Conservation (phyloP, 2,797 vertebrate species). For the Tauraco hartlaubi region DNA sequence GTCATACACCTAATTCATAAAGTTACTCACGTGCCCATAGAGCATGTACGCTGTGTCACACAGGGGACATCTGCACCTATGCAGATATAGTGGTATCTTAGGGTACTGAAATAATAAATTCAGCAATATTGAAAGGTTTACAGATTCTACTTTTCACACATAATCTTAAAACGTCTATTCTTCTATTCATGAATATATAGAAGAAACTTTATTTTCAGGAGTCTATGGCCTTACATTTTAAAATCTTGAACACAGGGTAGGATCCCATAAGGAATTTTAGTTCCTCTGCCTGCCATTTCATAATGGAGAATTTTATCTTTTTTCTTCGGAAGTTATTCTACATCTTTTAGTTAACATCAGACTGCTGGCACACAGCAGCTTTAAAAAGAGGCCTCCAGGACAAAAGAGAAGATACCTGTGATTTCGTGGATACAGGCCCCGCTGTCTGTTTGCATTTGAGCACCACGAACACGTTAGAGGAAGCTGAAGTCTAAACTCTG, state of each 20-base stretch:
- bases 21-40: accelerated
- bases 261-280: not conserved
- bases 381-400: not conserved
- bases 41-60: not conserved
- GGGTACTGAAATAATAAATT: not conserved
- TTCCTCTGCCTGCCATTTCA: not conserved
- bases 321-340: not conserved
- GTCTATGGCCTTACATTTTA: not conserved
- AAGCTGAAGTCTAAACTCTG: not conserved
- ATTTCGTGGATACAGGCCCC: not conserved
- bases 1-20: not conserved
- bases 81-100: not conserved
- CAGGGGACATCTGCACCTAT: not conserved
- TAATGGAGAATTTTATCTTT: not conserved
- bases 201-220: not conserved
- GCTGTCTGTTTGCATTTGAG: not conserved
- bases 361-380: not conserved
- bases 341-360: not conserved
- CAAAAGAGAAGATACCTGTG: not conserved
- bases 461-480: not conserved
- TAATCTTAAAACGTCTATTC: not conserved
- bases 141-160: not conserved
- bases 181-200: not conserved
- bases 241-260: not conserved
- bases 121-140: not conserved